Conservation (phyloP, 2,113 vertebrate species). For the Zingel zingel region DNA sequence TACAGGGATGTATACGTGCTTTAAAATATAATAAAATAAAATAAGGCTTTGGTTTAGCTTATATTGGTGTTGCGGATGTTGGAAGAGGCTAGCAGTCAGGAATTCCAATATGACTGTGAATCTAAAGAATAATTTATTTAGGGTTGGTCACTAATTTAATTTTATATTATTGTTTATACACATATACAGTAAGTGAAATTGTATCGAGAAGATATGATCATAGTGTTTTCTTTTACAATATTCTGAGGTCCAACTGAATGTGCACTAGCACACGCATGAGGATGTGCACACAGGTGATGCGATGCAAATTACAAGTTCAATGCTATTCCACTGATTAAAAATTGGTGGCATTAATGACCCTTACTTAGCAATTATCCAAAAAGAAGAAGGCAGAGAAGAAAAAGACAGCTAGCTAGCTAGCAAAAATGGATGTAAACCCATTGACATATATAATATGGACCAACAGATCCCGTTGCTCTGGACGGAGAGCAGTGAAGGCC, state of each 20-base stretch:
- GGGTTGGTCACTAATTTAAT: background rate
- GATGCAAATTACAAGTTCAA: too few species aligned
- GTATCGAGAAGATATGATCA: background rate
- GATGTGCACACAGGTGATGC: too few species aligned
- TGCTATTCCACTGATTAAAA: too few species aligned
- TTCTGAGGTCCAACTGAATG: background rate
- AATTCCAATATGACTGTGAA: conserved; percentile 6
- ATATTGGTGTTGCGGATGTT: background rate
- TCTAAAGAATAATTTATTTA: background rate
- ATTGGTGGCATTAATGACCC: too few species aligned
- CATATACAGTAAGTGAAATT: background rate
- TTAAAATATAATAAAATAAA: conserved; percentile 19
- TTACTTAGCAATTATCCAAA: too few species aligned
- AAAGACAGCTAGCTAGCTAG: too few species aligned
- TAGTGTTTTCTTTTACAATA: background rate
- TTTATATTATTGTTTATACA: background rate
- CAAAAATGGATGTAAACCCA: too few species aligned
- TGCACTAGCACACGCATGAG: too few species aligned
- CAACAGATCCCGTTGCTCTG: too few species aligned
- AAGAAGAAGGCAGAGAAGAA: too few species aligned
- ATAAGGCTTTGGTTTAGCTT: background rate
- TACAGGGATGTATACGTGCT: background rate
- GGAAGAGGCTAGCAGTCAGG: background rate
- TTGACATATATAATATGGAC: too few species aligned
- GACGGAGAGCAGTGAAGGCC: too few species aligned